Base-by-base conservation (phyloP, 1,140 invertebrate species). In the Cyphomyrmex costatus region DNA sequence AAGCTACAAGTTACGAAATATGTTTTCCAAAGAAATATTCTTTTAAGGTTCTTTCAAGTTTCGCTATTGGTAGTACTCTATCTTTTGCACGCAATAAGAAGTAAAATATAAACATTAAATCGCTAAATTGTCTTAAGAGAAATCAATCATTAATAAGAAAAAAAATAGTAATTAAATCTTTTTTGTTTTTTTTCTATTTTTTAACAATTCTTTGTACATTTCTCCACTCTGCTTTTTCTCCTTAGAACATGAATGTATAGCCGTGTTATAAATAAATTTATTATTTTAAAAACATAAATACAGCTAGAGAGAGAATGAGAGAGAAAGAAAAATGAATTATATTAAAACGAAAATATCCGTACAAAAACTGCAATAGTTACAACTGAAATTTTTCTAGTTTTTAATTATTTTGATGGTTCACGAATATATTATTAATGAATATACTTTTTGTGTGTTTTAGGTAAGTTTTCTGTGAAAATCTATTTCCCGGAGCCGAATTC, bases 21-120 rank as follows among this genome's bases (percentile, higher is more conserved):
- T 61, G 51, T 60, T 74, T 74, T 6, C 14, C 7, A 46, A 83
- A 82, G 33, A 46, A 16, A 36, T 70, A 7, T 42, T 49, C 53
- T 16, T 83, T 61, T 33, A 14, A 30, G 36, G 10, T 14, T 58
- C 14, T 73, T 58, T 83, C n/a, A 60, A 61, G n/a, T 73, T n/a
- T 27, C 16, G 30, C 53, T 60, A 70, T 16, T 14, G 10, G 8
- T 56, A 4, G 10, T 16, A 27, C 7, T 6, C 7, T 27, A 71
- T 21, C 30, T 60, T 70, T 42, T 49, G 21, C 36, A 21, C 24
- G n/a, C 4, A 68, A 68, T 46, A 46, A 66, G 6, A 24, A 71
- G 70, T 82, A 82, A 82, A 82, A 82, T 68, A 24, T 36, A 68
- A 68, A 68, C 46, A 53, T 68, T 6, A 63, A 16, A 73, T 19